Evolutionary conservation across 2,888 invertebrate genomes (phyloP), one percentile per base, ranked within the genome.

Genomic region (Asteroscopus sphinx): DNA sequence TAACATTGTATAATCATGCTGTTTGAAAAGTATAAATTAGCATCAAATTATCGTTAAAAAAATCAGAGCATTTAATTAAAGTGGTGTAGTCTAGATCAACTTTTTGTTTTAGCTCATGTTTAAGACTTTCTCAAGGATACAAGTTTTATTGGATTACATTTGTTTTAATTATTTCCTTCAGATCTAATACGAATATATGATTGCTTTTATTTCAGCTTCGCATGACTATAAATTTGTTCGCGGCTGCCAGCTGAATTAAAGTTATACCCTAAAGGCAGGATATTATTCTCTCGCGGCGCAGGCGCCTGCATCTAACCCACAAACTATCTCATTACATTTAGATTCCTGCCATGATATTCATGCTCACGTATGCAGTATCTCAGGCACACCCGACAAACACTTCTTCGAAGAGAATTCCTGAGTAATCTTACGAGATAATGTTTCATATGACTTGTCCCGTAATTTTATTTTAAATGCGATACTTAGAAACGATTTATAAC

Each of bases 401-500:
- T 61, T 73, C 70, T 76, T 13, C 17, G 73, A 69, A 59, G 26
- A 42, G 16, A 56, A 62, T 73, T 53, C 52, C 39, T 42, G 26
- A 28, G 44, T 37, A 57, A 68, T 72, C 57, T 47, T 55, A 11
- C 12, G 17, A 53, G 42, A 64, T 55, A 37, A 60, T 68, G 58
- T 64, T 54, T 46, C 59, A 21, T 67, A 72, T 55, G 55, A 47
- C 44, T 28, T 53, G 28, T 47, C 45, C 48, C 13, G 58, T 70
- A 68, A 70, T 73, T 59, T 60, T 17, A 58, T 64, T 76, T 60
- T 75, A 75, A 74, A 64, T 52, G 63, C 21, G 1, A 16, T 48
- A 37, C 48, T 61, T 39, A 41, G 21, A 25, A 49, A 36, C 39
- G 44, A 39, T 62, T 68, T 47, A 28, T 32, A 53, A 53, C 33